phyloP scores from a whole-genome alignment of 2,888 invertebrate genomes.

The Fabriciana adippe region DNA sequence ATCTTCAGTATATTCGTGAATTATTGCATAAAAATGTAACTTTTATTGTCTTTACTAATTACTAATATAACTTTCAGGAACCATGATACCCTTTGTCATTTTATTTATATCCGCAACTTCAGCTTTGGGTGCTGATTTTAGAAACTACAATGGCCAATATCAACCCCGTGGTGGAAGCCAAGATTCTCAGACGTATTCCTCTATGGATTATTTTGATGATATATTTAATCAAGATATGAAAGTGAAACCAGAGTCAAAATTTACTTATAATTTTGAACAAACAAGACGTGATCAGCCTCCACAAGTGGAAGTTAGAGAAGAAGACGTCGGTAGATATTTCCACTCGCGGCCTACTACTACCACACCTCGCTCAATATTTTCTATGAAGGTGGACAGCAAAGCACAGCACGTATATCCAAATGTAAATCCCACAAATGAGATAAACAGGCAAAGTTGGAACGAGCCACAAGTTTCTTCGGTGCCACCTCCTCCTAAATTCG shows the following conservation, averaged over 20 bases:
- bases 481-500: constrained; percentile 25
- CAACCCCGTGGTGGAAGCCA: not conserved
- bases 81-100: constrained; percentile 35
- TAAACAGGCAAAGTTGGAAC: constrained; percentile 5
- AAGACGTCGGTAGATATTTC: constrained; percentile 52
- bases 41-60: not conserved
- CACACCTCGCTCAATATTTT: constrained; percentile 44
- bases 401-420: constrained; percentile 23
- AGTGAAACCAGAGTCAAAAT: constrained; percentile 45
- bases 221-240: constrained; percentile 39
- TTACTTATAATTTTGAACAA: constrained; percentile 54
- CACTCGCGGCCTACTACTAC: constrained; percentile 44
- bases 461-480: constrained; percentile 3
- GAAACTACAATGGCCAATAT: constrained; percentile 17
- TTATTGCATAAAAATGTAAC: not conserved
- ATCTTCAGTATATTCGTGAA: not conserved
- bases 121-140: constrained; percentile 43
- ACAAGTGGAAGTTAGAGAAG: constrained; percentile 53
- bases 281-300: constrained; percentile 49
- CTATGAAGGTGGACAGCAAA: constrained; percentile 31
- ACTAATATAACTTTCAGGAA: not conserved
- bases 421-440: not conserved
- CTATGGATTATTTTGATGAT: constrained; percentile 43
- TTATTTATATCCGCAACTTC: constrained; percentile 43
- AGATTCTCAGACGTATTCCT: constrained; percentile 18